These are phyloP conservation scores for Balanococcus diminutus DNA, from an alignment of 2,888 invertebrate species.

Conservation along the genomic window DNA sequence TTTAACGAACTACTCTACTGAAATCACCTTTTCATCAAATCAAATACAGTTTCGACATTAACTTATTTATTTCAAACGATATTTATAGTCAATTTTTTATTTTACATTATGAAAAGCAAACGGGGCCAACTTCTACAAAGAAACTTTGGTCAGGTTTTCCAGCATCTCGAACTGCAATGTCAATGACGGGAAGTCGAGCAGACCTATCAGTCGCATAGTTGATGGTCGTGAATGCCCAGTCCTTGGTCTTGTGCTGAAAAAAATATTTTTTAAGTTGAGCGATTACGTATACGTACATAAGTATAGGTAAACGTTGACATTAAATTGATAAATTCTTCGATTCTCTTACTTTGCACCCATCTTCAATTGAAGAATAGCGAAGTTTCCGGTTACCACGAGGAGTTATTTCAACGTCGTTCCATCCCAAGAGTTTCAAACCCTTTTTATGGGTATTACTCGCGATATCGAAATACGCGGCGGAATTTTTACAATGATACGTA, in stretches of 20 bases:
- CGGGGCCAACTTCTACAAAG: conserved; percentile 82
- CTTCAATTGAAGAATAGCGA: conserved; percentile 74
- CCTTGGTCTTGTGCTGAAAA: conserved; percentile 70
- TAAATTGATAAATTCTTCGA: not conserved
- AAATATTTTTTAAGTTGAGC: too few species aligned
- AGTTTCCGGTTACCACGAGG: conserved; percentile 75
- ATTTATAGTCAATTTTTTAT: too few species aligned
- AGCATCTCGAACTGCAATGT: conserved; percentile 79
- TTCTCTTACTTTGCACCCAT: conserved; percentile 82
- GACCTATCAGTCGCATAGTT: conserved; percentile 81
- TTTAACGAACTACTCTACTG: too few species aligned
- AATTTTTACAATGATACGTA: conserved; percentile 85
- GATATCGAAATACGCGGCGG: conserved; percentile 77
- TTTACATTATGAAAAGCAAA: conserved; percentile 70
- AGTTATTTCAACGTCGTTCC: conserved; percentile 82
- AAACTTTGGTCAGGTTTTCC: conserved; percentile 78
- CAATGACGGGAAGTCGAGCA: conserved; percentile 78
- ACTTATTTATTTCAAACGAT: too few species aligned
- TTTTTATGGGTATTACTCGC: conserved; percentile 70
- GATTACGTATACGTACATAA: not conserved
- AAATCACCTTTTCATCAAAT: too few species aligned
- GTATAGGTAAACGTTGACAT: too few species aligned
- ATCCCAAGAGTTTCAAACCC: conserved; percentile 78
- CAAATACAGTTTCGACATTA: too few species aligned
- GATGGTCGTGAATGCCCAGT: conserved; percentile 80